Base-by-base conservation (phyloP, 1,140 invertebrate genomes). In the Glomeris maerens region DNA sequence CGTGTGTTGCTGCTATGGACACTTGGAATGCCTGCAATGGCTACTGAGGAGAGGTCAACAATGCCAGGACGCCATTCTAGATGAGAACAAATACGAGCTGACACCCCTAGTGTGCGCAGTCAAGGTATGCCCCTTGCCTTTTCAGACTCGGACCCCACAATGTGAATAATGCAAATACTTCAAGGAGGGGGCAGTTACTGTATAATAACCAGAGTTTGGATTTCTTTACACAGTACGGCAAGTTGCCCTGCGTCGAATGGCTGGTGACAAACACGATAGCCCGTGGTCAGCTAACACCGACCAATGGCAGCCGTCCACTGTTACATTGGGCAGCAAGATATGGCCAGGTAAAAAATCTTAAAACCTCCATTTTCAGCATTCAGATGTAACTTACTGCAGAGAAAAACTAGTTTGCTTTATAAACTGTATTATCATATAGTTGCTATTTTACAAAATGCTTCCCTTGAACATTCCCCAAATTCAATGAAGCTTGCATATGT, bases 261-360 rank as follows among this genome's bases (percentile, higher is more conserved):
- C 54, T 69, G 38, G 61, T 69, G 41, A 57, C 61, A 23, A 57
- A 67, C 39, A 64, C 64, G 7, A 53, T 52, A 26, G 58, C 56
- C 20, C 56, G 62, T 44, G 51, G 58, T 39, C 56, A 55, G 27
- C 39, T 63, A 10, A 49, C 53, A 17, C 55, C 59, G 3, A 57
- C 56, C 20, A 59, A 64, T 28, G 61, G 65, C 17, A 60, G 64
- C 31, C 45, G 62, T 14, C 64, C 63, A 2, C 51, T 69, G 7
- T 56, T 70, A 3, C 68, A 70, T 56, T 59, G 60, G 44, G 66
- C 66, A 25, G 67, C 68, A 45, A 65, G 64, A 58, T 68, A 67
- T 59, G 62, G 62, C 26, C 55, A 61, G 49, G 55, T 62, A 49
- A 42, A 27, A 23, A 29, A 1, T 41, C 14, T 23, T n/a, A n/a